These are phyloP conservation scores for Takifugu ocellatus DNA, from an alignment of 2,797 vertebrate species.

Conservation along the genomic window DNA sequence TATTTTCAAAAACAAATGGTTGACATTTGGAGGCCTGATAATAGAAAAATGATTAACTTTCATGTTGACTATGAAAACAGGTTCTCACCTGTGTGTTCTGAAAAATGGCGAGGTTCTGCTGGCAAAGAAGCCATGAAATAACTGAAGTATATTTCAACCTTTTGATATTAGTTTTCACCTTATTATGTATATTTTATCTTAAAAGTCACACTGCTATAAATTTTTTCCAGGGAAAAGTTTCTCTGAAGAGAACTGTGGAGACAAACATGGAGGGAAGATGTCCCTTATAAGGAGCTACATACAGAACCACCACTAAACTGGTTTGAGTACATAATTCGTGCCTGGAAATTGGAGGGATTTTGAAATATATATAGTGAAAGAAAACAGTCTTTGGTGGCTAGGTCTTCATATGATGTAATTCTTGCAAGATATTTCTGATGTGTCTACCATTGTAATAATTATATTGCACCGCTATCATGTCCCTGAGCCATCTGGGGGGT, in stretches of 20 bases:
- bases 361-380: conserved; percentile 19
- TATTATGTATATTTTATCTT: no score
- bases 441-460: conserved; percentile 64
- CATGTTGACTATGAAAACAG: no score
- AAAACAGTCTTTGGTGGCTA: conserved; percentile 29
- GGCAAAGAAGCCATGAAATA: conserved; percentile 2
- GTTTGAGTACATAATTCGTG: neutral
- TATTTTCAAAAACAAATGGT: conserved; percentile 73
- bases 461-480: conserved; percentile 68
- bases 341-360: neutral
- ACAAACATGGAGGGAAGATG: no score
- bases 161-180: no score
- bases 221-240: no score
- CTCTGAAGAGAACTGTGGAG: no score
- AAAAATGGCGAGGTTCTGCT: conserved; percentile 46
- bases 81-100: conserved; percentile 26
- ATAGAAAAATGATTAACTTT: conserved; percentile 61
- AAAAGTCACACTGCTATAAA: no score
- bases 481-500: conserved; percentile 76
- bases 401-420: conserved; percentile 53
- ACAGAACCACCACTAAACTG: no score
- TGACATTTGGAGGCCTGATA: conserved; percentile 70
- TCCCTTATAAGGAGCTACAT: no score
- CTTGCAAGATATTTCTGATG: conserved; percentile 60
- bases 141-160: no score